phyloP scores from a whole-genome alignment of 2,888 invertebrate genomes.

The Mesorhabditis spiculigera region DNA sequence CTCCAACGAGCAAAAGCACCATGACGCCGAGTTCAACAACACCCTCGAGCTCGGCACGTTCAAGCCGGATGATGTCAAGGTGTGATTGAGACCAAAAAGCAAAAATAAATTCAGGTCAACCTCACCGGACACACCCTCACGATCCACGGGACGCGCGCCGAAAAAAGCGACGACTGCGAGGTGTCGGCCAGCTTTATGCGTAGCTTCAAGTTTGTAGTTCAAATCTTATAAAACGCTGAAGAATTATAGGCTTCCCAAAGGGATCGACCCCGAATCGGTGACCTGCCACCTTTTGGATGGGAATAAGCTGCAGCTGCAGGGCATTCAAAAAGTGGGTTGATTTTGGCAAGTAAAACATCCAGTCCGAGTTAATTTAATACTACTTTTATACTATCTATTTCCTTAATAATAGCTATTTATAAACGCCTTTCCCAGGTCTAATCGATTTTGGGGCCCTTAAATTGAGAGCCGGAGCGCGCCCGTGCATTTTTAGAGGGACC shows the following conservation, averaged over 20 bases:
- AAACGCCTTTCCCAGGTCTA: no score
- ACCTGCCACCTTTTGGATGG: not conserved
- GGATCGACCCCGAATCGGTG: not conserved
- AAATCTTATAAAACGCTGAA: not conserved
- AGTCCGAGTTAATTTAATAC: no score
- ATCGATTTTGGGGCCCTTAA: no score
- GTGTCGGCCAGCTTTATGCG: not conserved
- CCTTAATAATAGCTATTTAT: no score
- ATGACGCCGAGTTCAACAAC: not conserved
- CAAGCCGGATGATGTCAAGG: not conserved
- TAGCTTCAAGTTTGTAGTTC: not conserved
- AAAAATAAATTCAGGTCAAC: not conserved
- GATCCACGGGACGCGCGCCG: not conserved
- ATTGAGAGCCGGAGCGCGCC: no score
- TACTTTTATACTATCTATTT: no score
- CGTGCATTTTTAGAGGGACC: no score
- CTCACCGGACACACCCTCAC: not conserved
- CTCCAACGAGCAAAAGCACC: not conserved
- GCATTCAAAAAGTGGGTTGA: not conserved
- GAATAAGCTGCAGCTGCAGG: not conserved
- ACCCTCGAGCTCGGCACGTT: not conserved
- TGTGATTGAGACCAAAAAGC: not conserved
- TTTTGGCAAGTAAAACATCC: not conserved
- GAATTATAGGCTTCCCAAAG: constrained; percentile 1
- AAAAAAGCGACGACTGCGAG: not conserved